Evolutionary conservation across 1,140 invertebrate species (phyloP).

Genomic region (Caenorhabditis briggsae): DNA sequence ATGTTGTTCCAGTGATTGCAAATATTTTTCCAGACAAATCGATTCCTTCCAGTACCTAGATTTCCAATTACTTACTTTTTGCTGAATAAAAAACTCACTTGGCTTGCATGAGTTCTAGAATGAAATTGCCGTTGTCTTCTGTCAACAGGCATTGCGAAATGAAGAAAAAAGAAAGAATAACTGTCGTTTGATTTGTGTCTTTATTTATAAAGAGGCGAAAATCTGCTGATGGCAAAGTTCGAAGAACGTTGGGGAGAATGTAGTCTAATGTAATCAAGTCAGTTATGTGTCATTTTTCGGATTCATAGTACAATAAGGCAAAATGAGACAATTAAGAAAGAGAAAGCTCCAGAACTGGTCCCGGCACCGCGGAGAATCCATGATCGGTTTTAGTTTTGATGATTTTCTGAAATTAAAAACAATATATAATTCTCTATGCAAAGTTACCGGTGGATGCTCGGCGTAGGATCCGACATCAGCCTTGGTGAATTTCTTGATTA

Average conservation of each 20-base stretch:
- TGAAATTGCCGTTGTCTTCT: slow-evolving; percentile 9
- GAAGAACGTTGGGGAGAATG: slow-evolving; percentile 2
- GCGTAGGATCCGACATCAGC: slow-evolving; percentile 11
- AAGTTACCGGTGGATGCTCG: not conserved
- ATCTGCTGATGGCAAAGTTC: not conserved
- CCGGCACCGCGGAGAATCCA: not conserved
- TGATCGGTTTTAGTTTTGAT: not conserved
- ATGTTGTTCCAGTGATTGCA: slow-evolving; percentile 3
- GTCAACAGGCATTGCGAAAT: not conserved
- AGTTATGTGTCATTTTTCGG: not conserved
- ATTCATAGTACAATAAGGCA: not conserved
- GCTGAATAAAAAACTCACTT: not conserved
- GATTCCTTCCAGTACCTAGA: slow-evolving; percentile 1
- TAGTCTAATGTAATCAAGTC: slow-evolving; percentile 1
- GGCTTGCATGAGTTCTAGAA: not conserved
- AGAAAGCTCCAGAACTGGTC: not conserved
- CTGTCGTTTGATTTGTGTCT: not conserved
- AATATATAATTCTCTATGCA: too few species aligned
- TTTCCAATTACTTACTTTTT: not conserved
- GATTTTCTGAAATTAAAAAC: slow-evolving; percentile 5
- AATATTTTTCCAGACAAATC: not conserved
- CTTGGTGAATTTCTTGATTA: slow-evolving; percentile 20
- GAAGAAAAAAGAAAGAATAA: slow-evolving; percentile 1
- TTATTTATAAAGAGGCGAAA: not conserved
- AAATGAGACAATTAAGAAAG: not conserved